A percentile compares a stretch with the other conserved stretches of the same genome.
Conservation (phyloP, 1,140 invertebrate genomes). For the Heliconius hewitsoni region DNA sequence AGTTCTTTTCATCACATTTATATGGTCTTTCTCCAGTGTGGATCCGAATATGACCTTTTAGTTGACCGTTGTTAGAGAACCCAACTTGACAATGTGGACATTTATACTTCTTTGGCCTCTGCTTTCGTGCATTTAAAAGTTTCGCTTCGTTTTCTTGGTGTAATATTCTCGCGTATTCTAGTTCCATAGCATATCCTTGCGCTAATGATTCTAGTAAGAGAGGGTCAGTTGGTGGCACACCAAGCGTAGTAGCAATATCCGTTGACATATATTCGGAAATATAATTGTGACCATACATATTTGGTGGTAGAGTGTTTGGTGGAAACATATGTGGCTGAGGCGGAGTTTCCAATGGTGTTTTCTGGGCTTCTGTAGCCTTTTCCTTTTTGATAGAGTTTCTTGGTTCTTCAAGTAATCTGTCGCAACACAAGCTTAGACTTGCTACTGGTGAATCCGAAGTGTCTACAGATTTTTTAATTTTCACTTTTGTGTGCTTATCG, state of each 20-base stretch:
- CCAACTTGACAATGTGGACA: conserved; percentile 94
- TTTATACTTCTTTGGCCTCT: conserved; percentile 93
- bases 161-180: conserved; percentile 85
- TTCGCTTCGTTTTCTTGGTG: conserved; percentile 85
- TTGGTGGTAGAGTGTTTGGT: conserved; percentile 29
- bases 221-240: conserved; percentile 78
- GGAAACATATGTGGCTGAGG: conserved; percentile 35
- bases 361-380: conserved; percentile 39
- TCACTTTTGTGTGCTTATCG: conserved; percentile 36
- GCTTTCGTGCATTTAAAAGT: conserved; percentile 85
- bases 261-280: conserved; percentile 69
- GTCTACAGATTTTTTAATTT: conserved; percentile 20
- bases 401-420: conserved; percentile 63
- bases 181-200: conserved; percentile 83
- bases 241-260: conserved; percentile 78
- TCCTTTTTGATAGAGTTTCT: conserved; percentile 34
- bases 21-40: conserved; percentile 96
- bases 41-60: conserved; percentile 94
- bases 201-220: conserved; percentile 79
- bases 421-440: conserved; percentile 64
- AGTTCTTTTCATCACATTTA: conserved; percentile 90
- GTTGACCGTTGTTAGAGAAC: conserved; percentile 96
- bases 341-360: conserved; percentile 26
- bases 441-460: conserved; percentile 56
- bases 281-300: conserved; percentile 51